phyloP scores from a whole-genome alignment of 2,888 invertebrate genomes.

The Yponomeuta evonymella region DNA sequence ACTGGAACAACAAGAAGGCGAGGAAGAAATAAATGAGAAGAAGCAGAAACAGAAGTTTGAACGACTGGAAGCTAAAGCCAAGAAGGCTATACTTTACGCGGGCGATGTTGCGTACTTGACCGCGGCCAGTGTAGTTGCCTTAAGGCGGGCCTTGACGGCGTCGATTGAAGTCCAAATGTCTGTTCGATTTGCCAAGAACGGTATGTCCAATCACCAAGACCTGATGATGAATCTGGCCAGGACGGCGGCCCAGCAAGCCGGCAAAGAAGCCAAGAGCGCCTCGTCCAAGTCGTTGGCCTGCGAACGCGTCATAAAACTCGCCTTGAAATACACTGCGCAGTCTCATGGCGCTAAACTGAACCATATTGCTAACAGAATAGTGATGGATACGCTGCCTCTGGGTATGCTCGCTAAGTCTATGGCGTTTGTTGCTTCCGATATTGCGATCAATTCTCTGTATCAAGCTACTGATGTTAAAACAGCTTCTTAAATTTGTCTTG shows the following conservation, averaged over 20 bases:
- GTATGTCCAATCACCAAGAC: conserved; percentile 66
- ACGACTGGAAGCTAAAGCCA: conserved; percentile 59
- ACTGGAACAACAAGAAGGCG: conserved; percentile 55
- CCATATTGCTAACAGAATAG: conserved; percentile 64
- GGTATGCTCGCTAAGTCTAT: conserved; percentile 66
- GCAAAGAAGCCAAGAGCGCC: conserved; percentile 66
- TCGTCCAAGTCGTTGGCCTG: conserved; percentile 61
- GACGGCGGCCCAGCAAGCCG: conserved; percentile 68
- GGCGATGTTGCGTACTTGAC: conserved; percentile 68
- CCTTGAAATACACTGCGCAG: conserved; percentile 64
- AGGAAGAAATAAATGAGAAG: conserved; percentile 47
- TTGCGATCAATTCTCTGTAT: conserved; percentile 67
- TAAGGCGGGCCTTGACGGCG: conserved; percentile 64
- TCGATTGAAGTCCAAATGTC: conserved; percentile 71
- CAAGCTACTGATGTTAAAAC: conserved; percentile 66
- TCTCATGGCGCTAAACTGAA: conserved; percentile 62
- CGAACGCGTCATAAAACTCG: conserved; percentile 61
- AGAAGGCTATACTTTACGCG: conserved; percentile 68
- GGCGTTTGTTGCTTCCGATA: conserved; percentile 68
- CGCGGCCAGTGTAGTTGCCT: conserved; percentile 65
- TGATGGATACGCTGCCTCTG: conserved; percentile 64
- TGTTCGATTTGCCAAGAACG: conserved; percentile 60
- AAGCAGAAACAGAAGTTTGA: conserved; percentile 57
- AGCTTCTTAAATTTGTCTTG: conserved; percentile 26
- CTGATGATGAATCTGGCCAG: conserved; percentile 71